Percentiles rank a stretch among this genome's conserved stretches.
Conservation (phyloP, 2,113 vertebrate species). For the Erythrocercus mccallii region DNA sequence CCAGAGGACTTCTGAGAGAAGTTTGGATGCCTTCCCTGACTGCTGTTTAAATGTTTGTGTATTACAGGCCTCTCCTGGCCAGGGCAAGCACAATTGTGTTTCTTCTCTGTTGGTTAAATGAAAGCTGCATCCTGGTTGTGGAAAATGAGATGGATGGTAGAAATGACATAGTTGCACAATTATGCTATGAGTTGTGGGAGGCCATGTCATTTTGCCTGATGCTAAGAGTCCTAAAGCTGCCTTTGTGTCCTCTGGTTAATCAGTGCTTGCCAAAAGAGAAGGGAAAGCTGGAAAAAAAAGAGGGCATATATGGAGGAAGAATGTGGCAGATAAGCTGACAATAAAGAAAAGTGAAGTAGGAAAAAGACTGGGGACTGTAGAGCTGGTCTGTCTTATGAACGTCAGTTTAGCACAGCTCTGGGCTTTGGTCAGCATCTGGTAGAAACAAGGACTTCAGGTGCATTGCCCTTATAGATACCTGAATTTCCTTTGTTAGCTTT, state of each 20-base stretch:
- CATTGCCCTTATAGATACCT: background rate
- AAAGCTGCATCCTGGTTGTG: background rate
- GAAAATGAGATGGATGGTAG: background rate
- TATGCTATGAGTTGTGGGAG: background rate
- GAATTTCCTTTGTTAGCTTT: background rate
- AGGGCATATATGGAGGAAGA: background rate
- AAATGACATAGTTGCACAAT: background rate
- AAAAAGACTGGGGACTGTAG: background rate
- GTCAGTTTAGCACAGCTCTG: background rate
- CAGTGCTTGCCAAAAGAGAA: background rate
- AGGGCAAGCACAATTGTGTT: background rate
- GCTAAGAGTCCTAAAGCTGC: background rate
- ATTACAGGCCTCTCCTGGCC: background rate
- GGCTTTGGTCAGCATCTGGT: background rate
- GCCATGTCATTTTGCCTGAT: background rate
- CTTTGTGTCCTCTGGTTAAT: background rate
- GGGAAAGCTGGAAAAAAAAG: background rate
- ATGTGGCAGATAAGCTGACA: background rate
- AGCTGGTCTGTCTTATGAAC: background rate
- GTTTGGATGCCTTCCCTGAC: background rate
- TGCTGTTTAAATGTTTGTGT: background rate
- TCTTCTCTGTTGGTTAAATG: background rate
- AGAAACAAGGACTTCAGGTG: background rate
- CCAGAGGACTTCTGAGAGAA: background rate
- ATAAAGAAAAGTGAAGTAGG: background rate